Evolutionary conservation across 2,888 invertebrate genomes (phyloP), one percentile per base, ranked within the genome.

Genomic region (Labia minor): DNA sequence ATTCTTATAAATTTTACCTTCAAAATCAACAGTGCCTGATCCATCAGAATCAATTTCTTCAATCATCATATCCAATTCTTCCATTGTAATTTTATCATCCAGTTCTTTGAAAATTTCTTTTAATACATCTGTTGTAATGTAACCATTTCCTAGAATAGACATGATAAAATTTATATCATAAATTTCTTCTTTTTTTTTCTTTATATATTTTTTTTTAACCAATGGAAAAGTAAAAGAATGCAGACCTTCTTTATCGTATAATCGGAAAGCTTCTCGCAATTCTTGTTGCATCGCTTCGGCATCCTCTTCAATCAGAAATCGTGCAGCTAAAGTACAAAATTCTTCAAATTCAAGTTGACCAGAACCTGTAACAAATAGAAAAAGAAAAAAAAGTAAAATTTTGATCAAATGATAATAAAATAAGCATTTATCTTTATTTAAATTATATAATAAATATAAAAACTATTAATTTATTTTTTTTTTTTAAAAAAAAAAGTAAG

Each of bases 11-110:
- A n/a, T n/a, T 26, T 26, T 26, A 95, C 95, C 96, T 80, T 97
- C 95, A 82, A 95, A 97, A 79, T 97, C 97, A 69, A 97, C 94
- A 21, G 96, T 97, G 72, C 97, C 97, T 1, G 95, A 95, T 66
- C 95, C 95, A 77, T 96, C 96, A 72, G 93, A 86, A 80, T 97
- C 96, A 77, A 96, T 95, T 80, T 96, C 95, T 69, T 92, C 90
- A 77, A 97, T 95, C 88, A 97, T 96, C 79, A 85, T 89, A 74
- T 96, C 93, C 75, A 96, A 81, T 74, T 95, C 95, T 70, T 92
- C 90, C 66, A 88, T 86, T 1, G 90, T 86, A 67, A 96, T 81
- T 72, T 94, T 94, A 74, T 95, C 95, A 75, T 96, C 96, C 66
- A 97, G 79, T 77, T 94, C 95, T 73, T 86, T 88, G 71, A 97